These are phyloP conservation scores for Oxyura jamaicensis DNA, from an alignment of 2,113 vertebrate species.

Conservation along the genomic window DNA sequence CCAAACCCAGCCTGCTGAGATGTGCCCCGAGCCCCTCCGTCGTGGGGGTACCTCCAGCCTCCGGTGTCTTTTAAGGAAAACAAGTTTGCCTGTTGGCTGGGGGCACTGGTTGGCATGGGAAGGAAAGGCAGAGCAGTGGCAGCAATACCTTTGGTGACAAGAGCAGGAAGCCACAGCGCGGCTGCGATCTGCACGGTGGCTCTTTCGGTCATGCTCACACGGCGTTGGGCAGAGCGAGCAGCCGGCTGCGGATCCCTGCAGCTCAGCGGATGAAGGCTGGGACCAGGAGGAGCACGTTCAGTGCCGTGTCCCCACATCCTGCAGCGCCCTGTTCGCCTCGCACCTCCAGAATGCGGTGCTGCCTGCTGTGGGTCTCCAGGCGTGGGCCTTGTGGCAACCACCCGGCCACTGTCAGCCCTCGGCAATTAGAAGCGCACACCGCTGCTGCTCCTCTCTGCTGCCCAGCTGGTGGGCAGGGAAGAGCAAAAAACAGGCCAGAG, in stretches of 20 bases:
- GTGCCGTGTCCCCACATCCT: no score
- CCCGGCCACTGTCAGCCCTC: neutral
- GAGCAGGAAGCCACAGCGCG: no score
- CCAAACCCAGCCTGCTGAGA: neutral
- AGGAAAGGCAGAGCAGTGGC: neutral
- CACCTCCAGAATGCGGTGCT: neutral
- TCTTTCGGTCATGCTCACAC: no score
- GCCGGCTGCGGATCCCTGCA: no score
- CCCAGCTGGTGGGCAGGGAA: rapidly evolving
- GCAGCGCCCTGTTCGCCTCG: no score
- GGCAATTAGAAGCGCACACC: neutral
- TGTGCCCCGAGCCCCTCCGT: neutral
- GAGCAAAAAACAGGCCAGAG: neutral
- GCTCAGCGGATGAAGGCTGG: no score
- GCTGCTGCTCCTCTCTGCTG: rapidly evolving
- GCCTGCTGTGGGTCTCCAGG: neutral
- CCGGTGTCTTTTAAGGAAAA: neutral
- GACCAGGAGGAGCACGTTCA: no score
- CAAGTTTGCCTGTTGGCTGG: rapidly evolving
- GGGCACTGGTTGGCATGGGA: rapidly evolving
- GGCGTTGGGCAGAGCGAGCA: no score
- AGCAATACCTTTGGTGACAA: neutral
- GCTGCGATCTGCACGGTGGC: no score
- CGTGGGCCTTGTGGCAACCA: rapidly evolving
- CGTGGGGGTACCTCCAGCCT: neutral